phyloP scores from a whole-genome alignment of 2,797 vertebrate species.

The Echiichthys vipera region DNA sequence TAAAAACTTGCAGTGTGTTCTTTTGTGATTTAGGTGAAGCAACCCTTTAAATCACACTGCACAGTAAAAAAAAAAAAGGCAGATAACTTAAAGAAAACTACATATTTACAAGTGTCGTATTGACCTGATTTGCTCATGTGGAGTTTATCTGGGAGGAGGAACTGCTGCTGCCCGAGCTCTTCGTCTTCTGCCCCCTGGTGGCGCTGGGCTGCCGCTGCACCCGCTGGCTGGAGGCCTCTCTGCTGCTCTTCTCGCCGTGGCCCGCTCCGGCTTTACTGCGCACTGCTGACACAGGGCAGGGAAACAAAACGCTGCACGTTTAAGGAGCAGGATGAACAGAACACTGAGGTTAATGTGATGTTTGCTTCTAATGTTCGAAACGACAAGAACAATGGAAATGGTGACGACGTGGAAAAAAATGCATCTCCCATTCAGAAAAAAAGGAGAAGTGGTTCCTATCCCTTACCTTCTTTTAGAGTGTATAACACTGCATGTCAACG shows the following conservation, averaged over 20 bases:
- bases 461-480: not conserved
- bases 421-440: not conserved
- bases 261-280: constrained; percentile 86
- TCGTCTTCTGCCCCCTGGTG: constrained; percentile 91
- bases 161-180: constrained; percentile 88
- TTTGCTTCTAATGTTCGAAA: not conserved
- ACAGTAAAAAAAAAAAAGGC: constrained; percentile 1
- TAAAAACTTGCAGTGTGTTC: not conserved
- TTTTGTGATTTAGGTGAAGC: not conserved
- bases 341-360: accelerated
- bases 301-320: constrained; percentile 7
- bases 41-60: not conserved
- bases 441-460: not conserved
- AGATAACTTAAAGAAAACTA: constrained; percentile 21
- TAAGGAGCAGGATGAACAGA: not conserved
- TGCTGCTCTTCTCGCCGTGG: constrained; percentile 82
- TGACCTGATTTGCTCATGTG: constrained; percentile 34
- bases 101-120: constrained; percentile 41
- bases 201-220: constrained; percentile 92
- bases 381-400: not conserved
- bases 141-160: constrained; percentile 86
- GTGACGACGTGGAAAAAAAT: not conserved
- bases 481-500: not conserved
- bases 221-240: constrained; percentile 90
- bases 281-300: constrained; percentile 74